Evolutionary conservation across 2,888 invertebrate species (phyloP).

Genomic region (Epirrhoe alternata): DNA sequence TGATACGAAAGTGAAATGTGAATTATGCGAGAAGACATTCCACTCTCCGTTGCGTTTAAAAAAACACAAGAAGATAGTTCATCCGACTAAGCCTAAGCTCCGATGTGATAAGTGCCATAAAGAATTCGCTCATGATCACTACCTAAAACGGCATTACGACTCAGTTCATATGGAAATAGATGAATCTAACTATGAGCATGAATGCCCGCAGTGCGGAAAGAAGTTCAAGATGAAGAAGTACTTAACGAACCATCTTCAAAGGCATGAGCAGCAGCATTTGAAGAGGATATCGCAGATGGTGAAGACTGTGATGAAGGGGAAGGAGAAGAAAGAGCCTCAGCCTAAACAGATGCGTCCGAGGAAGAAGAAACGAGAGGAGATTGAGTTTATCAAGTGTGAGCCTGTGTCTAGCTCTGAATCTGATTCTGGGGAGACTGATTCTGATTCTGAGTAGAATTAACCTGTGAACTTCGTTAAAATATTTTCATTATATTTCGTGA

Average conservation of each 20-base stretch:
- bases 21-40: constrained; percentile 75
- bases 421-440: constrained; percentile 55
- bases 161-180: constrained; percentile 74
- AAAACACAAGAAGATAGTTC: constrained; percentile 79
- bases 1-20: constrained; percentile 76
- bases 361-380: constrained; percentile 62
- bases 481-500: too few relatives aligned
- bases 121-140: constrained; percentile 77
- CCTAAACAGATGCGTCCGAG: constrained; percentile 55
- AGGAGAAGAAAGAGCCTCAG: constrained; percentile 50
- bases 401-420: constrained; percentile 71
- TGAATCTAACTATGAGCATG: constrained; percentile 71
- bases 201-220: constrained; percentile 75
- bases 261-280: constrained; percentile 78
- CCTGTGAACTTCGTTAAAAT: neutral
- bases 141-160: constrained; percentile 70
- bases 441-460: constrained; percentile 20
- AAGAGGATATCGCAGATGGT: constrained; percentile 78
- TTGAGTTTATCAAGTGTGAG: constrained; percentile 80
- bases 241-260: constrained; percentile 71
- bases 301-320: constrained; percentile 73
- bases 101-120: constrained; percentile 77
- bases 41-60: constrained; percentile 75
- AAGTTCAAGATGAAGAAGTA: constrained; percentile 78
- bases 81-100: constrained; percentile 72